These are phyloP conservation scores for Nipponia nippon DNA, from an alignment of 2,113 vertebrate species.

Conservation along the genomic window DNA sequence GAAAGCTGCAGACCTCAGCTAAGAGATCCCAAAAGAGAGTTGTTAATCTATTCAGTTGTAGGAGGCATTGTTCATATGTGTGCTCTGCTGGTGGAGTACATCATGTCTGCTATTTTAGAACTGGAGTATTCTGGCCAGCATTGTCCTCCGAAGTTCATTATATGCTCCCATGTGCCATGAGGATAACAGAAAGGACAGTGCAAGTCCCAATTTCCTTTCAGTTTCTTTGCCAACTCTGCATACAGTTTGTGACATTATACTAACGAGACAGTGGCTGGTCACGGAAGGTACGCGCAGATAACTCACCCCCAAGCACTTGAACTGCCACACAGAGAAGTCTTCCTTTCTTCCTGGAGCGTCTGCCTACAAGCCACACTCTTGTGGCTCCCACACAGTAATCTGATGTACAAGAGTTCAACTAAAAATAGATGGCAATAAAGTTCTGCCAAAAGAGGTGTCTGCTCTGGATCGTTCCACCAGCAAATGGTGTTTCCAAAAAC, in stretches of 20 bases:
- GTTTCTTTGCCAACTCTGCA: neutral
- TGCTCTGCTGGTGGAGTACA: neutral
- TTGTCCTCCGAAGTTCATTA: neutral
- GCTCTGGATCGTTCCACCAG: neutral
- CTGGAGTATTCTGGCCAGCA: neutral
- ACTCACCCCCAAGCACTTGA: neutral
- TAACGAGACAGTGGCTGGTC: neutral
- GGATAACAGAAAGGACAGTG: neutral
- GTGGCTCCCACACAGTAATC: neutral
- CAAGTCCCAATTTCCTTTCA: neutral
- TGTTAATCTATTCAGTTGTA: neutral
- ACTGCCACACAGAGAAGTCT: neutral
- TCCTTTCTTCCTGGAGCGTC: neutral
- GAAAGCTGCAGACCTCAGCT: neutral
- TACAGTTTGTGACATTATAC: neutral
- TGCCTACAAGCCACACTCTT: neutral
- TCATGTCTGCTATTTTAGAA: neutral
- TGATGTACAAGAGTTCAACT: neutral
- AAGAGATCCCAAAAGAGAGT: neutral
- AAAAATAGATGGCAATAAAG: slow-evolving; percentile 7
- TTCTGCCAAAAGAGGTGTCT: neutral
- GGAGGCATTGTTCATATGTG: neutral
- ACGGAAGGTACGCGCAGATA: neutral
- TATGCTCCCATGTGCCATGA: neutral
- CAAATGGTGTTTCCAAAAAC: neutral